phyloP scores from a whole-genome alignment of 2,113 vertebrate species.

The Seriola rivoliana region DNA sequence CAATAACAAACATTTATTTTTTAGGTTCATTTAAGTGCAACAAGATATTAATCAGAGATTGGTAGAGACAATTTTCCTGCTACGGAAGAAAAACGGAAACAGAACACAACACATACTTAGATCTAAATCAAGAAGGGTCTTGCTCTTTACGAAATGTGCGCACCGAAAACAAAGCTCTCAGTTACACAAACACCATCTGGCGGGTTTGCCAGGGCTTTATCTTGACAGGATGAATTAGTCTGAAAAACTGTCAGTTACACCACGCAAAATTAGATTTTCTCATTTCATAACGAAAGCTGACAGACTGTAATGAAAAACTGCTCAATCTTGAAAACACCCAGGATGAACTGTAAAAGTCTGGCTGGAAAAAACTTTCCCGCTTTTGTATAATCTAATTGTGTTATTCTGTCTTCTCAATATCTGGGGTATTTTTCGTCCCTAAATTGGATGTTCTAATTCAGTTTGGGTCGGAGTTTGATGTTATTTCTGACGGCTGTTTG shows the following conservation, averaged over 20 bases:
- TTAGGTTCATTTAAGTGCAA: constrained; percentile 32
- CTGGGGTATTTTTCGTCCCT: constrained; percentile 45
- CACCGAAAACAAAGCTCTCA: constrained; percentile 64
- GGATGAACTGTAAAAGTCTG: constrained; percentile 72
- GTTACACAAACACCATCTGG: constrained; percentile 84
- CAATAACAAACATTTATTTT: constrained; percentile 33
- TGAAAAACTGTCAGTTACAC: constrained; percentile 81
- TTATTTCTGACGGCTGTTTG: constrained; percentile 71
- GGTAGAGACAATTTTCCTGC: constrained; percentile 6
- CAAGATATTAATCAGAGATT: constrained; percentile 14
- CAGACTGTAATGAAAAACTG: constrained; percentile 81
- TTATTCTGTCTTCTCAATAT: constrained; percentile 67
- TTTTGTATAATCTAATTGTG: constrained; percentile 61
- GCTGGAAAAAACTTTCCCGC: constrained; percentile 44
- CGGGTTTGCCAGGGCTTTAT: constrained; percentile 72
- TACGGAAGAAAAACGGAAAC: neutral
- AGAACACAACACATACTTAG: constrained; percentile 28
- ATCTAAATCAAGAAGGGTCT: constrained; percentile 53
- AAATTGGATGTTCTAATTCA: constrained; percentile 74
- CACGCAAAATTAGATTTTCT: constrained; percentile 79
- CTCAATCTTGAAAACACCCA: constrained; percentile 74
- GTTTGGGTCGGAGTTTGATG: constrained; percentile 69
- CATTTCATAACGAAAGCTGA: constrained; percentile 82
- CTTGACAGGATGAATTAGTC: constrained; percentile 82
- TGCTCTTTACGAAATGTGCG: constrained; percentile 52